phyloP scores from a whole-genome alignment of 2,888 invertebrate genomes.

The Acrobeloides nanus region DNA sequence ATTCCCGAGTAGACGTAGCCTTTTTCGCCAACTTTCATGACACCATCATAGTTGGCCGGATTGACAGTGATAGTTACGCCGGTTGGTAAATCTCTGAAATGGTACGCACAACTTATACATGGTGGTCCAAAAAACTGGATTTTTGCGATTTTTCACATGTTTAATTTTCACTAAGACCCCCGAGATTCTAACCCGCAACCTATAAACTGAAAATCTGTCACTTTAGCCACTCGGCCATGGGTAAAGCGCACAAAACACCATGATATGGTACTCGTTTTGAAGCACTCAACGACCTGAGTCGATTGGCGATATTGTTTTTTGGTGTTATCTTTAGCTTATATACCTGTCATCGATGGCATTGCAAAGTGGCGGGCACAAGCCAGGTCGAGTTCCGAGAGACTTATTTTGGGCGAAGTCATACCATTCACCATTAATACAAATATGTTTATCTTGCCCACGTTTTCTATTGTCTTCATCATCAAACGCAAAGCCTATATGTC shows the following conservation, averaged over 20 bases:
- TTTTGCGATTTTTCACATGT: background rate
- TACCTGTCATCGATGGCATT: slow-evolving; percentile 2
- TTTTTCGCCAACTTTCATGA: slow-evolving; percentile 8
- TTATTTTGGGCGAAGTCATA: slow-evolving; percentile 1
- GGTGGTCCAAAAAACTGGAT: no score
- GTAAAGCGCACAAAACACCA: no score
- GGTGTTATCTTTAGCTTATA: no score
- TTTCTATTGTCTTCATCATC: slow-evolving; percentile 9
- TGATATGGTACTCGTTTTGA: no score
- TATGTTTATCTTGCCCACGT: slow-evolving; percentile 5
- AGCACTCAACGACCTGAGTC: no score
- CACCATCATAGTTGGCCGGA: background rate
- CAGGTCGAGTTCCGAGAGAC: background rate
- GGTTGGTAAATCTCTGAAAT: slow-evolving; percentile 2
- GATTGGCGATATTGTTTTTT: no score
- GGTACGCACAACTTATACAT: background rate
- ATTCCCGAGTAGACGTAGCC: slow-evolving; percentile 1
- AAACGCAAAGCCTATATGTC: slow-evolving; percentile 4
- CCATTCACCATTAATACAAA: slow-evolving; percentile 5
- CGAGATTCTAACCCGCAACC: no score
- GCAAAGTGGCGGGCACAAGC: slow-evolving; percentile 7
- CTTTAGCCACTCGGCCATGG: no score
- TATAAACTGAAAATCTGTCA: no score
- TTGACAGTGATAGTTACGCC: slow-evolving; percentile 5
- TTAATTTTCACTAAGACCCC: no score